Conservation (phyloP, 2,888 invertebrate genomes). For the Drosophila anomalata region DNA sequence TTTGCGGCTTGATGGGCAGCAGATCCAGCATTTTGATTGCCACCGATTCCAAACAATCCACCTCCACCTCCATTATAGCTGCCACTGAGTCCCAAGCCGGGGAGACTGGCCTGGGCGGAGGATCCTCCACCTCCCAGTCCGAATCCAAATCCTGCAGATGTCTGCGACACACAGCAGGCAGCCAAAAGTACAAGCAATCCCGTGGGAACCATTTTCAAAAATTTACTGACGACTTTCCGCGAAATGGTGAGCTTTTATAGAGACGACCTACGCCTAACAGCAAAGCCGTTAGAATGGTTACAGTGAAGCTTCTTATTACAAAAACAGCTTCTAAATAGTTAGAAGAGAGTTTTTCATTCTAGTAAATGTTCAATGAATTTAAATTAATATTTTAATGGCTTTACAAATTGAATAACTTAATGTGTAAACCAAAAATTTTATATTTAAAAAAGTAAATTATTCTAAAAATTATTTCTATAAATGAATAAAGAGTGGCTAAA, state of each 20-base stretch:
- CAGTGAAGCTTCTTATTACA: background rate
- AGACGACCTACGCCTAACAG: conserved; percentile 4
- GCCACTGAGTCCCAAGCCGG: conserved; percentile 15
- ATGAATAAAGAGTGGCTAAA: background rate
- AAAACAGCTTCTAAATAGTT: background rate
- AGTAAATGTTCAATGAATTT: background rate
- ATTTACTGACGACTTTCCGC: conserved; percentile 23
- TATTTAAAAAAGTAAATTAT: too few relatives aligned
- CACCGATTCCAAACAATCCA: conserved; percentile 4
- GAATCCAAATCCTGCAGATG: conserved; percentile 28
- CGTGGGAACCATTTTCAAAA: conserved; percentile 28
- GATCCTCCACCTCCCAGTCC: conserved; percentile 15
- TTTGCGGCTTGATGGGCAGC: conserved; percentile 10
- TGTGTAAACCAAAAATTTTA: too few relatives aligned
- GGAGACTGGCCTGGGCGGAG: conserved; percentile 11
- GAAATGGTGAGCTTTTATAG: conserved; percentile 31
- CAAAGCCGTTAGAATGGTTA: conserved; percentile 10
- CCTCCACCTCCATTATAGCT: conserved; percentile 14
- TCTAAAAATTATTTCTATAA: background rate
- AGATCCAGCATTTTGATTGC: conserved; percentile 6
- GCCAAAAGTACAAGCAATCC: conserved; percentile 22
- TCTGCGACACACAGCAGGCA: conserved; percentile 18
- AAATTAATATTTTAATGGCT: too few relatives aligned
- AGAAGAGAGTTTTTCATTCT: background rate
- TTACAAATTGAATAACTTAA: too few relatives aligned